Base-by-base conservation (phyloP, 2,888 invertebrate genomes). In the Heliconius hortense region DNA sequence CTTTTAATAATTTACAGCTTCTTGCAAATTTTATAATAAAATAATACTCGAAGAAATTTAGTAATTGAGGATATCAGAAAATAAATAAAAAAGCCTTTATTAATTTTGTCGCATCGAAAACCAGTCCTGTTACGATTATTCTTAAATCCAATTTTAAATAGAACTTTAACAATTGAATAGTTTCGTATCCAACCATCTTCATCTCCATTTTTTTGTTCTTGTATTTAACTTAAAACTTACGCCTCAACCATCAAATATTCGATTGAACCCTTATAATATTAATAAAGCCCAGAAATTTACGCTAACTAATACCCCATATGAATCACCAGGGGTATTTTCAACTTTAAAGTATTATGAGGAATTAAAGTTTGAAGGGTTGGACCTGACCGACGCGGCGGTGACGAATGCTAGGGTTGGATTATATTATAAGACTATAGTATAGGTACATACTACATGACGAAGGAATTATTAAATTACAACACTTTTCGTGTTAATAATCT, bases 321-420 rank as follows among this genome's bases (percentile, higher is more conserved):
- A 69, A 69, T 69, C 69, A 69, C 56, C 56, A 56, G 56, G 68
- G 69, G 71, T 71, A 60, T 71, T 43, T 59, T 60, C 59, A 59
- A 70, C 70, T 26, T 35, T 39, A 21, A 71, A 68, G 68, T 68
- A 68, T 68, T 68, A 68, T 68, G 28, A 48, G 53, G 68, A 68
- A 68, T 53, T 68, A 68, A 53, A 71, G 39, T 71, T 71, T 71
- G 59, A 71, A 71, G 71, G 71, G 60, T 43, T 56, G 39, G 71
- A 71, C 71, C 71, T 39, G 60, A 39, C 43, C 71, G 60, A n/a
- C 31, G 56, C 59, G 39, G n/a, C 35, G 71, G 60, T 43, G 71
- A 71, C 60, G 71, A 43, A 71, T 35, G 24, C 24, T 35, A 43
- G 71, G 70, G 59, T 71, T 18, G 35, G 59, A 59, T 35, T 71